These are phyloP conservation scores for Nilaparvata lugens DNA, from an alignment of 1,140 invertebrate species.

Conservation along the genomic window DNA sequence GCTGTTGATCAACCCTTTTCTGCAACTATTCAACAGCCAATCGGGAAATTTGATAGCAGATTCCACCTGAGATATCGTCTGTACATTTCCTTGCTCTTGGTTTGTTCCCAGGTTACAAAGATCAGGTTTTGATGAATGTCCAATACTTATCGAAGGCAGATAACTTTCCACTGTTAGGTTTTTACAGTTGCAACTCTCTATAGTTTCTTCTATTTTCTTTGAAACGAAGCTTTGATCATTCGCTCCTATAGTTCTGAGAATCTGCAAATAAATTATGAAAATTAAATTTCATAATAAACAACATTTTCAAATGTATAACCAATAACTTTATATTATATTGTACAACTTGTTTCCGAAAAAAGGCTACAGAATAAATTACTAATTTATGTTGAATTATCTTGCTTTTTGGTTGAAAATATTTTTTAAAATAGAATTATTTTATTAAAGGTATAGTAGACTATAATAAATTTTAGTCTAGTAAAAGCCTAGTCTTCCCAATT, in stretches of 20 bases:
- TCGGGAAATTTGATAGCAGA: slow-evolving; percentile 37
- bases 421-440: too few relatives aligned
- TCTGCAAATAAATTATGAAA: slow-evolving; percentile 23
- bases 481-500: too few relatives aligned
- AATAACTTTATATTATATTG: too few relatives aligned
- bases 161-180: slow-evolving; percentile 28
- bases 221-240: slow-evolving; percentile 41
- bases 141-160: not conserved
- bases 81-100: slow-evolving; percentile 8
- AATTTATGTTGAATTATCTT: too few relatives aligned
- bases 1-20: slow-evolving; percentile 45
- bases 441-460: too few relatives aligned
- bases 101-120: slow-evolving; percentile 29
- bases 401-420: not conserved
- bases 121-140: not conserved
- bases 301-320: too few relatives aligned
- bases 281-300: too few relatives aligned
- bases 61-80: not conserved
- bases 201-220: slow-evolving; percentile 46
- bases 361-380: too few relatives aligned
- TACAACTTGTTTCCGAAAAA: too few relatives aligned
- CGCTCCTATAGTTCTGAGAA: slow-evolving; percentile 49
- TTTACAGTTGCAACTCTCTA: slow-evolving; percentile 49
- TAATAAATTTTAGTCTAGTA: too few relatives aligned
- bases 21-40: slow-evolving; percentile 55